phyloP scores from a whole-genome alignment of 2,113 vertebrate species.

The mouse (Mus musculus) region DNA sequence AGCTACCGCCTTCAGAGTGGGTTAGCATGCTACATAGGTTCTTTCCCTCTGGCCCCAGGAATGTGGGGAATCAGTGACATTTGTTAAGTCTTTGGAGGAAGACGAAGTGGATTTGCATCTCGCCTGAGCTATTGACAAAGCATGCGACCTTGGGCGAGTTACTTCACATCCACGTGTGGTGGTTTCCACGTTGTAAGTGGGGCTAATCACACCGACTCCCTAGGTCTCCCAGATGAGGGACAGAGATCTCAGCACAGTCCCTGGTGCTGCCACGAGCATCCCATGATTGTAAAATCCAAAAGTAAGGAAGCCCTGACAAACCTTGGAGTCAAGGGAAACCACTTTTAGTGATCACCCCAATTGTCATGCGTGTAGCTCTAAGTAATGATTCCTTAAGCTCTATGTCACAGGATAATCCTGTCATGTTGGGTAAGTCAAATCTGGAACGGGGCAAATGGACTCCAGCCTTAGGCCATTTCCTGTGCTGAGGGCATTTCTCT shows the following conservation, averaged over 20 bases:
- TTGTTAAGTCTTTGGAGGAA: conserved; percentile 34
- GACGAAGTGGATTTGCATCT: neutral
- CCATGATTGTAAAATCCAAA: conserved; percentile 29
- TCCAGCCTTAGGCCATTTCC: neutral
- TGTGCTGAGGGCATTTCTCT: neutral
- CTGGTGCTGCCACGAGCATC: neutral
- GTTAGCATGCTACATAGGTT: neutral
- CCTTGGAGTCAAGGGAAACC: conserved; percentile 45
- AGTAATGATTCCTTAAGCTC: conserved; percentile 53
- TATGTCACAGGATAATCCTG: conserved; percentile 40
- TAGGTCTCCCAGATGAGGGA: neutral
- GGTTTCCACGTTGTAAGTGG: conserved; percentile 18
- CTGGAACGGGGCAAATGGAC: neutral
- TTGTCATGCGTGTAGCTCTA: conserved; percentile 16
- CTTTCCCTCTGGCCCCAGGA: neutral
- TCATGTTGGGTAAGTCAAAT: conserved; percentile 33
- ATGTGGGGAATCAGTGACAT: neutral
- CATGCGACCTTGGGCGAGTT: conserved; percentile 21
- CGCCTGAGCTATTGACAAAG: neutral
- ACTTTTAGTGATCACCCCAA: neutral
- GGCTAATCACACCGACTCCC: neutral
- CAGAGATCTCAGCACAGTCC: neutral
- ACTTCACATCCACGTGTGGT: neutral
- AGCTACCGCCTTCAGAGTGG: neutral
- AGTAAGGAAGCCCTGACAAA: neutral